Evolutionary conservation across 2,888 invertebrate species (phyloP).

Genomic region (Linnaemya tessellans): DNA sequence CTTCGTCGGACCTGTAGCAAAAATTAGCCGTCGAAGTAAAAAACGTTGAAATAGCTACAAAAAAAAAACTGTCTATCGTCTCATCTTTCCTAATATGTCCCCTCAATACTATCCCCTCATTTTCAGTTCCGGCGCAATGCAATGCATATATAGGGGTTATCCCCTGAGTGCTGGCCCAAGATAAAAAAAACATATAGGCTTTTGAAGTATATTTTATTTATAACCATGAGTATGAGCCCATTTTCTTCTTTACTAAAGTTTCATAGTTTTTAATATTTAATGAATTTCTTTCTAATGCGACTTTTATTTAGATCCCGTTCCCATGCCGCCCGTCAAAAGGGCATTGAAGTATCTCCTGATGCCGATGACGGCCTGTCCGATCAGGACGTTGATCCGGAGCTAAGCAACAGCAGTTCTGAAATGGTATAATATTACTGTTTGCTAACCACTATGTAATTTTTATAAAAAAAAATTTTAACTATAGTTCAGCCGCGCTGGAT

Average conservation of each 20-base stretch:
- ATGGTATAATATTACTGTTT: constrained; percentile 77
- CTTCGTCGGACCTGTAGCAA: no score
- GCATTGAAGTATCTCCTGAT: constrained; percentile 84
- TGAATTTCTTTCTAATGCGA: neutral
- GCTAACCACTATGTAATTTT: neutral
- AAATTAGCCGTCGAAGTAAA: no score
- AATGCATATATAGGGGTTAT: no score
- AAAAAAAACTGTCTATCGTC: no score
- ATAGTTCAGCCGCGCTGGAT: constrained; percentile 81
- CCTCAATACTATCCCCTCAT: no score
- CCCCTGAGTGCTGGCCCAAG: no score
- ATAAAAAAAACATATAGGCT: no score
- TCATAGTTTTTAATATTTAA: neutral
- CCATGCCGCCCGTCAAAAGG: constrained; percentile 87
- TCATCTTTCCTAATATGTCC: no score
- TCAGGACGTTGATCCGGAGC: constrained; percentile 85
- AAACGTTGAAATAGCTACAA: no score
- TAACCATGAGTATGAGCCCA: no score
- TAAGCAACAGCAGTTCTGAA: constrained; percentile 83
- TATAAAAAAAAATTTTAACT: constrained; percentile 5
- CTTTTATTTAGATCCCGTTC: constrained; percentile 86
- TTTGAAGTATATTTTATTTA: no score
- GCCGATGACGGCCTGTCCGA: constrained; percentile 87
- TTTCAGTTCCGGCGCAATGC: no score
- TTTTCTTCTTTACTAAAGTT: neutral